Percentiles rank a stretch among this genome's conserved stretches.
Conservation (phyloP, 2,113 vertebrate species). For the Anarhynchus alexandrinus region DNA sequence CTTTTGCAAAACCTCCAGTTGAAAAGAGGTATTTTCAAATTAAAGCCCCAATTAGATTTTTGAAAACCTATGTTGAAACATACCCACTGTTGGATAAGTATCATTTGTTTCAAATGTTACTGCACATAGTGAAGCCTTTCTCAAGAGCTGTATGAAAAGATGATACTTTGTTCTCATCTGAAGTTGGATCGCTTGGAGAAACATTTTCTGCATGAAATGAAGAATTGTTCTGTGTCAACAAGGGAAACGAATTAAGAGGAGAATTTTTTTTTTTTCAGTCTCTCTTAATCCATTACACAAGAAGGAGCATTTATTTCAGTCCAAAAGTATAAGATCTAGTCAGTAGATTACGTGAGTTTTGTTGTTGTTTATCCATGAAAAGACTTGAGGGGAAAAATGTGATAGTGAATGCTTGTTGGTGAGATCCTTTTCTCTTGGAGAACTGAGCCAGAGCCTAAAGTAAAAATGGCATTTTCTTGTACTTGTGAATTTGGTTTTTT, state of each 20-base stretch:
- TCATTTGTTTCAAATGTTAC: background rate
- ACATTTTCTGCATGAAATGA: constrained; percentile 19
- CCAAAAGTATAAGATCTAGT: background rate
- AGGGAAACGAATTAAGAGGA: background rate
- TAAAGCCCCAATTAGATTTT: background rate
- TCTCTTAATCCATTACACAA: constrained; percentile 22
- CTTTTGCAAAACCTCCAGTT: background rate
- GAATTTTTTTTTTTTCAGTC: background rate
- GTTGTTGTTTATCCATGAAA: background rate
- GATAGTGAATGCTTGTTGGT: background rate
- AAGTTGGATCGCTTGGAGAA: constrained; percentile 16
- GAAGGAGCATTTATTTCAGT: constrained; percentile 33
- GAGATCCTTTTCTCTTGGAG: background rate
- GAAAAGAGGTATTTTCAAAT: background rate
- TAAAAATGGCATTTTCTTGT: background rate
- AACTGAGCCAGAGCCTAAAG: background rate
- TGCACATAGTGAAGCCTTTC: background rate
- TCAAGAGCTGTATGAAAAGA: background rate
- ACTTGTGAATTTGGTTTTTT: background rate
- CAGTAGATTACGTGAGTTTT: constrained; percentile 2
- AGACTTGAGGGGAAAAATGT: background rate
- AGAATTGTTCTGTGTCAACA: constrained; percentile 16
- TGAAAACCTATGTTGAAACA: background rate
- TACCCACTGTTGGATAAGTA: background rate
- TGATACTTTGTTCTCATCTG: constrained; percentile 23